These are phyloP conservation scores for Siniperca undulata DNA, from an alignment of 2,797 vertebrate genomes.

Conservation along the genomic window DNA sequence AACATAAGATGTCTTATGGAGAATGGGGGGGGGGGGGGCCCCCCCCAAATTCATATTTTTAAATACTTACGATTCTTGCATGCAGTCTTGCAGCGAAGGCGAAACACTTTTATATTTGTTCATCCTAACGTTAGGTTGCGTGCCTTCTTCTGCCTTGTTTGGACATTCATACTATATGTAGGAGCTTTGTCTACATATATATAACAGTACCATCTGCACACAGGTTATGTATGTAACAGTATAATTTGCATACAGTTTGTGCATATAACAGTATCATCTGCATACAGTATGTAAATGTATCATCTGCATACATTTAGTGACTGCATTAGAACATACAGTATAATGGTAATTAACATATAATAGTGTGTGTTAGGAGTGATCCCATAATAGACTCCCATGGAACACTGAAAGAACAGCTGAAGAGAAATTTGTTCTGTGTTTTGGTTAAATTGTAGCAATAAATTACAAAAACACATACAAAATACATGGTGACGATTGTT, in stretches of 20 bases:
- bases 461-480: background rate
- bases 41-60: background rate
- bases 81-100: background rate
- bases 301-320: background rate
- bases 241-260: background rate
- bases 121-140: background rate
- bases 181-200: background rate
- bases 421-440: background rate
- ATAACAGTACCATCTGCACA: background rate
- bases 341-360: background rate
- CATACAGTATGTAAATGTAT: background rate
- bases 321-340: background rate
- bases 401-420: background rate
- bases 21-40: too few species aligned
- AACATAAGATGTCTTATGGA: background rate
- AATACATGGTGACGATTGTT: background rate
- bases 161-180: background rate
- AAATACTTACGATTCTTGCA: background rate
- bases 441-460: background rate
- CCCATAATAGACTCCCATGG: background rate
- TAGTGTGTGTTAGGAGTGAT: background rate
- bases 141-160: background rate
- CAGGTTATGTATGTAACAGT: background rate
- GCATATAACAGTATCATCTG: background rate
- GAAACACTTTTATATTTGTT: background rate